Conservation (phyloP, 2,797 vertebrate species). For the Podargus strigoides region DNA sequence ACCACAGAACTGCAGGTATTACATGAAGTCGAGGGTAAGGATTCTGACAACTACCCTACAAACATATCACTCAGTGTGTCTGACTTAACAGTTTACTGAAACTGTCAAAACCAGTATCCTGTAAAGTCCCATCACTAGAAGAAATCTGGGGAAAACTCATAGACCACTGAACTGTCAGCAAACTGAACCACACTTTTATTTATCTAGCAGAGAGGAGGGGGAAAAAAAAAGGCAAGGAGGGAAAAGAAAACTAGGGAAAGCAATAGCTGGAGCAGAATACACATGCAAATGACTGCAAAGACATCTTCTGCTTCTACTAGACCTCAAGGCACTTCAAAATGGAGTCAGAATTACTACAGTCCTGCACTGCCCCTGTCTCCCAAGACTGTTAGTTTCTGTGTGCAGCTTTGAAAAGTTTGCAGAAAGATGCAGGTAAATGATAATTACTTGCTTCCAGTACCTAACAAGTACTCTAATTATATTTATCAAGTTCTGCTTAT, state of each 20-base stretch:
- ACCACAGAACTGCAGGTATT: not conserved
- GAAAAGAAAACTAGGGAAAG: not conserved
- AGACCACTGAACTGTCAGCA: not conserved
- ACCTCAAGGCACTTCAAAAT: not conserved
- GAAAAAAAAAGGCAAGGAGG: too few relatives aligned
- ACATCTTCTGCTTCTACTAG: not conserved
- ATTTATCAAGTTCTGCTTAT: not conserved
- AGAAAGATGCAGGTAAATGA: not conserved
- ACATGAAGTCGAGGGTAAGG: not conserved
- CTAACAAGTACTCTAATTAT: not conserved
- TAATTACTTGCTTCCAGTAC: not conserved
- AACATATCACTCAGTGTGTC: not conserved
- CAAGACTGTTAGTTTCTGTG: not conserved
- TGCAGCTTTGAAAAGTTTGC: not conserved
- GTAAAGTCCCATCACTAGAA: not conserved
- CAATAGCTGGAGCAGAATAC: not conserved
- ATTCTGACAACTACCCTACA: not conserved
- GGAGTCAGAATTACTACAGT: not conserved
- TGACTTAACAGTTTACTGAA: not conserved
- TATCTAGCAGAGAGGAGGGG: not conserved
- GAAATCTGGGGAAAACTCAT: not conserved
- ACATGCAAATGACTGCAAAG: not conserved
- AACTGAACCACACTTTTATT: not conserved
- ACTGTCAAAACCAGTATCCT: not conserved
- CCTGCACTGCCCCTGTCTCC: not conserved